Percentiles rank a stretch among this genome's conserved stretches.
Conservation (phyloP, 2,797 vertebrate species). For the Catostomus latipinnis region DNA sequence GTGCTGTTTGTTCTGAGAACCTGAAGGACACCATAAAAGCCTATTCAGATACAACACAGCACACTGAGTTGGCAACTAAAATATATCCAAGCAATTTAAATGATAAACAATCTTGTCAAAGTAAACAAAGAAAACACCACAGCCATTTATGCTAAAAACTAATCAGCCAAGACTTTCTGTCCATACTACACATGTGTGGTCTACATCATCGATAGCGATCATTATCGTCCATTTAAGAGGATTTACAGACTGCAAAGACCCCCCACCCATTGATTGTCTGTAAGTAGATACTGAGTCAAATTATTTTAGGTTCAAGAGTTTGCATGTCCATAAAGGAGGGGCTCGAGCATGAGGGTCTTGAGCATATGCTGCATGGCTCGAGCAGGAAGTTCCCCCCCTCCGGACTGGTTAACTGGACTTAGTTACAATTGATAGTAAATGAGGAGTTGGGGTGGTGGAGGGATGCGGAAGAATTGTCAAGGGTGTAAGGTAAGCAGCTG, state of each 20-base stretch:
- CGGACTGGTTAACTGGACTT: too few species aligned
- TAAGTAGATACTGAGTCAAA: constrained; percentile 13
- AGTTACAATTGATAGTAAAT: too few species aligned
- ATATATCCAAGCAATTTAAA: not conserved
- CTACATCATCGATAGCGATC: not conserved
- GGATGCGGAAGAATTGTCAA: too few species aligned
- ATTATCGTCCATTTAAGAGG: not conserved
- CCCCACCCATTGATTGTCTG: not conserved
- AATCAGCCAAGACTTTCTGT: not conserved
- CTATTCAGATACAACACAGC: not conserved
- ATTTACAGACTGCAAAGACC: not conserved
- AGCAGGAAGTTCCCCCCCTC: too few species aligned
- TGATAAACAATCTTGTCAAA: not conserved
- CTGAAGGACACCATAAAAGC: not conserved
- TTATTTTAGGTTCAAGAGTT: not conserved
- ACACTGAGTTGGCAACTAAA: not conserved
- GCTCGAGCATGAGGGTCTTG: too few species aligned
- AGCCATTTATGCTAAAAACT: not conserved
- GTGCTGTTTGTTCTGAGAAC: not conserved
- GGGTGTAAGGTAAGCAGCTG: too few species aligned
- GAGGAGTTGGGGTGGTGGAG: too few species aligned
- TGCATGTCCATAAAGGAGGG: too few species aligned
- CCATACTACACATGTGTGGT: constrained; percentile 30
- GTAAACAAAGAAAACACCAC: not conserved
- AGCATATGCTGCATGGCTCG: too few species aligned